phyloP scores from a whole-genome alignment of 2,797 vertebrate species.

The Clarias laeviceps region DNA sequence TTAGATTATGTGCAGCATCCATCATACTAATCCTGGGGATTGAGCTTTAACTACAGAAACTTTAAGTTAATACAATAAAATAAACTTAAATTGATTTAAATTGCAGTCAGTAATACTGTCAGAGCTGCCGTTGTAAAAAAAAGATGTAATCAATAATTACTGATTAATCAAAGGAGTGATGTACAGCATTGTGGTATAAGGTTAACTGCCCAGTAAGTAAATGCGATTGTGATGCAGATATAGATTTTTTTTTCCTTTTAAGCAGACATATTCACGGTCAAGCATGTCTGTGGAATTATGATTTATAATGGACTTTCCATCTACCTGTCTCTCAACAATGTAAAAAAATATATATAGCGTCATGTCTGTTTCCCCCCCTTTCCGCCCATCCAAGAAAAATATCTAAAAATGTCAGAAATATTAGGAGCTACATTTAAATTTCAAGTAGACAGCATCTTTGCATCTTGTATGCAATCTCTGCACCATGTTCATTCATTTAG shows the following conservation, averaged over 20 bases:
- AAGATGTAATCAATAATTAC: background rate
- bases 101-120: background rate
- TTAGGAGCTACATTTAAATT: background rate
- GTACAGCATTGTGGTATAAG: background rate
- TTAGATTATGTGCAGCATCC: background rate
- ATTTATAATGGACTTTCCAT: background rate
- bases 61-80: background rate
- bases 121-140: background rate
- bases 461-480: background rate
- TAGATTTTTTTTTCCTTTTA: background rate
- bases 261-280: background rate
- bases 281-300: background rate
- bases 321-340: background rate
- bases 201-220: background rate
- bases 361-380: no score
- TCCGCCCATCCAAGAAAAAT: no score
- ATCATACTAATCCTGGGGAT: background rate
- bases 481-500: slow-evolving; percentile 32
- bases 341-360: background rate
- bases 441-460: background rate
- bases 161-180: background rate
- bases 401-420: background rate
- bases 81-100: background rate
- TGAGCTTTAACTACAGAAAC: background rate
- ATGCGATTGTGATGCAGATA: background rate